Base-by-base conservation (phyloP, 53 echinoderm and acorn worm species). In the Holothuria scabra region DNA sequence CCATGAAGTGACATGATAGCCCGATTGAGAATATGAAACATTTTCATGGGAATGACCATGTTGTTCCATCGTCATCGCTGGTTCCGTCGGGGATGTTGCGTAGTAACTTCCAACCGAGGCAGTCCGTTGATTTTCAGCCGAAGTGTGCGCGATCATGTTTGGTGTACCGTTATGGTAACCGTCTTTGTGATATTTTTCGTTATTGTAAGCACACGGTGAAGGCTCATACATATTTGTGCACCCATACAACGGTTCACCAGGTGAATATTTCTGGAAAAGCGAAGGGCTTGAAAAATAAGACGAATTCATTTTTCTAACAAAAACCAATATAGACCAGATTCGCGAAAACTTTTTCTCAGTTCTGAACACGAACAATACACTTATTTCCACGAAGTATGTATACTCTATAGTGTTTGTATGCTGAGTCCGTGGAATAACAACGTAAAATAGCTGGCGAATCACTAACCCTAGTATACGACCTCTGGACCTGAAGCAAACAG, bases 401-500 rank as follows among this genome's bases (percentile, higher is more conserved):
- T 72, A 20, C 72, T 44, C 24, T 72, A 25, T 13, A 46, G 13
- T 72, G 23, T 44, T 23, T 72, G 72, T 72, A 46, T 20, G 72
- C 16, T 25, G 23, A 72, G 46, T 72, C 52, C 18, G 52, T 12
- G 52, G 14, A 52, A 52, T 52, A 52, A 52, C 52, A 52, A 52
- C 16, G 52, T 18, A 52, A 18, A 52, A 52, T 14, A 52, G 52
- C 52, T 52, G 18, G 52, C 16, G 52, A 52, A 52, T 52, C 4
- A 52, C 52, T 52, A 4, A 16, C 52, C 52, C 18, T 52, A 52
- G 52, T 4, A 8, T 52, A 11, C 78, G 78, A 78, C 78, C 78
- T 78, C 52, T 78, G 78, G 78, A 78, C 78, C 78, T 78, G 29
- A 78, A 56, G 78, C 58, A 78, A 78, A 78, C 52, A 78, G 58